A percentile compares a stretch with the other conserved stretches of the same genome.
phyloP scores from a whole-genome alignment of 2,797 vertebrate genomes.

The Sphenopsis melanotis region DNA sequence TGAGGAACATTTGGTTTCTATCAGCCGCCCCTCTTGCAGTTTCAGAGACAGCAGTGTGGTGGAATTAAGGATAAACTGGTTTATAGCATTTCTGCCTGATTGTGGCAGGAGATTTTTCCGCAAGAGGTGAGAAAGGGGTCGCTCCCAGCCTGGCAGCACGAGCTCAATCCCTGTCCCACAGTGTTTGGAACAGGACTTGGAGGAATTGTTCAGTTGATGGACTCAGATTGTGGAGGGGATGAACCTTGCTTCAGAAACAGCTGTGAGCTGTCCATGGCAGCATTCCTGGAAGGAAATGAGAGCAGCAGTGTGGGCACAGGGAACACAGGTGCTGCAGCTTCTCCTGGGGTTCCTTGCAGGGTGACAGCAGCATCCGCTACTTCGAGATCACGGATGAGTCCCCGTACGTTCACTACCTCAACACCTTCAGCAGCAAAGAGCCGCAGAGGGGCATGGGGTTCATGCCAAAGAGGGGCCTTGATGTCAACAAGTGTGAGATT shows the following conservation, averaged over 20 bases:
- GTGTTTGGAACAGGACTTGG: neutral
- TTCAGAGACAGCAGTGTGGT: neutral
- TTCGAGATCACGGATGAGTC: slow-evolving; percentile 96
- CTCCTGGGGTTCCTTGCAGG: slow-evolving; percentile 69
- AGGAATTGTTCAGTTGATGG: neutral
- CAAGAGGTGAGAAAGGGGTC: neutral
- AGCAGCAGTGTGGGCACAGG: neutral
- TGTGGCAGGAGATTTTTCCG: neutral
- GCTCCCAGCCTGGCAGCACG: fast-evolving
- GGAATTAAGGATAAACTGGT: neutral
- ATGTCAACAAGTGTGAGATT: slow-evolving; percentile 98
- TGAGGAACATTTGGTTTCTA: neutral
- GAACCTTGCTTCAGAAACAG: neutral
- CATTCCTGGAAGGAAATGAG: neutral
- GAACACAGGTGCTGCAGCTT: neutral
- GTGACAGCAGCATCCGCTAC: slow-evolving; percentile 98
- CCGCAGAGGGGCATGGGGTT: slow-evolving; percentile 98
- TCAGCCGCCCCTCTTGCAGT: neutral
- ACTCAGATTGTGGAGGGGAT: neutral
- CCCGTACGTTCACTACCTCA: slow-evolving; percentile 96
- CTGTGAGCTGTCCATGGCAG: neutral
- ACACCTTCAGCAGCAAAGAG: slow-evolving; percentile 91
- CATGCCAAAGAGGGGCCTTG: slow-evolving; percentile 96
- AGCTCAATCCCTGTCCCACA: neutral
- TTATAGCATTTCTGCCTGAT: neutral